Conservation (phyloP, 2,797 vertebrate genomes). For the Pangasius sanitwongsei region DNA sequence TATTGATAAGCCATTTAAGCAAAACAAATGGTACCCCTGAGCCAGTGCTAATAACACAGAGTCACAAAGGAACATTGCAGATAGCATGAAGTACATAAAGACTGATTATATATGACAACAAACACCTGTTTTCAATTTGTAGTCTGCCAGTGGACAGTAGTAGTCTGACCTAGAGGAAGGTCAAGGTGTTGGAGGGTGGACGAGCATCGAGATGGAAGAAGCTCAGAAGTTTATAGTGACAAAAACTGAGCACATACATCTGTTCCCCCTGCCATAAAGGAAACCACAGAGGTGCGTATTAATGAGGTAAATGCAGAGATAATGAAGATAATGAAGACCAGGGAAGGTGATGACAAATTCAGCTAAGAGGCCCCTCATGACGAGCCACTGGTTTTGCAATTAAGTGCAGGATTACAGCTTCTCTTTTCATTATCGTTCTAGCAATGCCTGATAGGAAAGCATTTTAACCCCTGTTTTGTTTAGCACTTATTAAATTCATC, state of each 20-base stretch:
- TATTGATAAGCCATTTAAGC: conserved; percentile 55
- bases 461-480: neutral
- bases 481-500: neutral
- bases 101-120: conserved; percentile 69
- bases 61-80: conserved; percentile 41
- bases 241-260: neutral
- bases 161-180: conserved; percentile 60
- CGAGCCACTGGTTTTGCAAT: conserved; percentile 34
- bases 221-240: neutral
- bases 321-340: conserved; percentile 12
- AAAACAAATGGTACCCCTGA: conserved; percentile 51
- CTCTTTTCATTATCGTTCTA: neutral
- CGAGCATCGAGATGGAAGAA: neutral
- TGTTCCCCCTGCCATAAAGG: neutral
- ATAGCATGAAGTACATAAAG: conserved; percentile 40
- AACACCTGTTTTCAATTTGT: conserved; percentile 66
- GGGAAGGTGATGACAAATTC: conserved; percentile 41
- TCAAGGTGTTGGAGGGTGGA: conserved; percentile 31
- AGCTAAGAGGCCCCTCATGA: conserved; percentile 31
- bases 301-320: neutral
- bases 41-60: conserved; percentile 57
- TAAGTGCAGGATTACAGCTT: conserved; percentile 14
- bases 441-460: neutral
- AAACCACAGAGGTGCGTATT: conserved; percentile 8
- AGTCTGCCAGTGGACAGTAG: conserved; percentile 39